These are phyloP conservation scores for Cyprinodon tularosa DNA, from an alignment of 2,113 vertebrate species.

Conservation along the genomic window DNA sequence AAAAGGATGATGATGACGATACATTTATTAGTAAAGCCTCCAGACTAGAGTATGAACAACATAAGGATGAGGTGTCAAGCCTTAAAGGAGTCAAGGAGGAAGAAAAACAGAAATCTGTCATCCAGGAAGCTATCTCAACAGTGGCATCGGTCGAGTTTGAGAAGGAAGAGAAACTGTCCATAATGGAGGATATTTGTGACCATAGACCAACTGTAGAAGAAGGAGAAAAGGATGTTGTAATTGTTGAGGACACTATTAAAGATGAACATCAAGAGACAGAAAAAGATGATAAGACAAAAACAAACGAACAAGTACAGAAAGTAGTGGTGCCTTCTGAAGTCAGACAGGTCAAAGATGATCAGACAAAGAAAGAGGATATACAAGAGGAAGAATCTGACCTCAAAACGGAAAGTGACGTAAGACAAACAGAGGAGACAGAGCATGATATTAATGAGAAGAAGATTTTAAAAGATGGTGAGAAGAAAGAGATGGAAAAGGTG, in stretches of 20 bases:
- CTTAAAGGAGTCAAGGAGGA: constrained; percentile 47
- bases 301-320: constrained; percentile 50
- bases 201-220: constrained; percentile 38
- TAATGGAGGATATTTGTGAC: constrained; percentile 18
- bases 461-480: constrained; percentile 39
- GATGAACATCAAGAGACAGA: constrained; percentile 50
- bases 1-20: constrained; percentile 38
- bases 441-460: constrained; percentile 12
- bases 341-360: constrained; percentile 48
- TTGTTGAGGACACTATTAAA: constrained; percentile 35
- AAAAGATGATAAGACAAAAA: constrained; percentile 32
- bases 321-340: constrained; percentile 27
- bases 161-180: constrained; percentile 19
- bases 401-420: constrained; percentile 17
- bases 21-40: constrained; percentile 59
- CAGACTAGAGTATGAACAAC: constrained; percentile 54
- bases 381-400: constrained; percentile 43
- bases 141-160: constrained; percentile 19
- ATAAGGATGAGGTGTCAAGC: constrained; percentile 29
- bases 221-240: constrained; percentile 20
- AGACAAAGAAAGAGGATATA: constrained; percentile 42
- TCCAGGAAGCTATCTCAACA: constrained; percentile 34
- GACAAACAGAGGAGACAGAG: constrained; percentile 12
- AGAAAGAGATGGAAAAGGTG: constrained; percentile 41
- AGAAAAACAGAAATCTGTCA: constrained; percentile 47